Conservation (phyloP, 2,888 invertebrate species). For the Chouioia cunea region DNA sequence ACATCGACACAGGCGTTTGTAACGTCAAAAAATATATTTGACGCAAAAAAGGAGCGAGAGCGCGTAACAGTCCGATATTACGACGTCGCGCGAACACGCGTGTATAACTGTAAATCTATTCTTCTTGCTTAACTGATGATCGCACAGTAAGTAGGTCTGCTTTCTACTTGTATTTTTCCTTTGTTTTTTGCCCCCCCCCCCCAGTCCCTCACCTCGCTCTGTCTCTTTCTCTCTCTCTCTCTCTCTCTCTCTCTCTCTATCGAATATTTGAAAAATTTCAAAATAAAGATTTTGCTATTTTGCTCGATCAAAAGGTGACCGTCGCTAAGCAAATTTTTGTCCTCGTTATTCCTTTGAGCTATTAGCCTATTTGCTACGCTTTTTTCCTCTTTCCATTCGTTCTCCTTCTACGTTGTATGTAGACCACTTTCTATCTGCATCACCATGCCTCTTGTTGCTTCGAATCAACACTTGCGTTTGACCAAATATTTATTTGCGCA, state of each 20-base stretch:
- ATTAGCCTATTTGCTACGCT: conserved; percentile 42
- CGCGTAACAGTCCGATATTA: no score
- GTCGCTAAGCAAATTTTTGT: conserved; percentile 28
- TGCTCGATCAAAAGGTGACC: conserved; percentile 35
- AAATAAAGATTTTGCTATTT: conserved; percentile 55
- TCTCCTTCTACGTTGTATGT: conserved; percentile 2
- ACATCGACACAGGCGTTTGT: no score
- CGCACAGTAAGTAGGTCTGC: conserved; percentile 38
- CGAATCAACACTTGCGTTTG: no score
- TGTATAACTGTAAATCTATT: conserved; percentile 50
- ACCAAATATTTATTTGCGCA: no score
- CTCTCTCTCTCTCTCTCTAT: no score
- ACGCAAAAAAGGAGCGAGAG: no score
- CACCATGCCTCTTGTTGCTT: conserved; percentile 3
- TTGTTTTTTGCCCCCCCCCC: no score
- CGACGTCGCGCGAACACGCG: no score
- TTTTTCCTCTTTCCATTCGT: conserved; percentile 39
- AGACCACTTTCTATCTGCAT: conserved; percentile 24
- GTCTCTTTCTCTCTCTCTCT: conserved; percentile 9
- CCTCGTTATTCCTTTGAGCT: conserved; percentile 45
- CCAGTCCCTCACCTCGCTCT: no score
- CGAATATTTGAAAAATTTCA: conserved; percentile 43
- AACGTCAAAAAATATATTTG: no score
- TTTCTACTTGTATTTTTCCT: background rate
- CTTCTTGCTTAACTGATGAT: no score